phyloP scores from a whole-genome alignment of 2,888 invertebrate species.

The Euspilapteryx auroguttella region DNA sequence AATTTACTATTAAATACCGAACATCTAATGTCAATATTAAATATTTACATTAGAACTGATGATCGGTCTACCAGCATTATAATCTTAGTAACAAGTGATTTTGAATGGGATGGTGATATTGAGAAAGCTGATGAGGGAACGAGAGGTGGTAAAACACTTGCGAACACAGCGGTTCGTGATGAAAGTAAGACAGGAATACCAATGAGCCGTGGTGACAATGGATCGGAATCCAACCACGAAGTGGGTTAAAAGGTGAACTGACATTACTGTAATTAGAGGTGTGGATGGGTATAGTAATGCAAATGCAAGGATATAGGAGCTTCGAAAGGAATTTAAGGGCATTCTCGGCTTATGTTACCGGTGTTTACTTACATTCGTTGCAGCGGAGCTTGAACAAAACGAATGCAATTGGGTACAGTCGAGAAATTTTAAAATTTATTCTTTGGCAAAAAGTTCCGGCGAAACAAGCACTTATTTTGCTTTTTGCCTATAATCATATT shows the following conservation, averaged over 20 bases:
- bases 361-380: background rate
- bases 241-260: slow-evolving; percentile 56
- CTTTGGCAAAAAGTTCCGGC: no score
- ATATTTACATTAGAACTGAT: slow-evolving; percentile 2
- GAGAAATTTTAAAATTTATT: no score
- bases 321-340: background rate
- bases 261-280: slow-evolving; percentile 41
- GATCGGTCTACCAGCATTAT: slow-evolving; percentile 2
- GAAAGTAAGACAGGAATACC: slow-evolving; percentile 19
- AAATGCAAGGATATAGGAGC: slow-evolving; percentile 1
- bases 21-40: background rate
- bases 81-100: slow-evolving; percentile 19
- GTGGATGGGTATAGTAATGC: slow-evolving; percentile 2
- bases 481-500: no score
- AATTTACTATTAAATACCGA: background rate
- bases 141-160: slow-evolving; percentile 36
- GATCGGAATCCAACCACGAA: slow-evolving; percentile 42
- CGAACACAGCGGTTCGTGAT: slow-evolving; percentile 36
- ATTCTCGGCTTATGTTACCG: background rate
- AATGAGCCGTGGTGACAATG: slow-evolving; percentile 40
- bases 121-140: slow-evolving; percentile 14
- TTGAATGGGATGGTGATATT: slow-evolving; percentile 22
- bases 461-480: no score
- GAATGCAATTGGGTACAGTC: no score
- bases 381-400: no score